Base-by-base conservation (phyloP, 2,888 invertebrate species). In the Eristalis arbustorum region DNA sequence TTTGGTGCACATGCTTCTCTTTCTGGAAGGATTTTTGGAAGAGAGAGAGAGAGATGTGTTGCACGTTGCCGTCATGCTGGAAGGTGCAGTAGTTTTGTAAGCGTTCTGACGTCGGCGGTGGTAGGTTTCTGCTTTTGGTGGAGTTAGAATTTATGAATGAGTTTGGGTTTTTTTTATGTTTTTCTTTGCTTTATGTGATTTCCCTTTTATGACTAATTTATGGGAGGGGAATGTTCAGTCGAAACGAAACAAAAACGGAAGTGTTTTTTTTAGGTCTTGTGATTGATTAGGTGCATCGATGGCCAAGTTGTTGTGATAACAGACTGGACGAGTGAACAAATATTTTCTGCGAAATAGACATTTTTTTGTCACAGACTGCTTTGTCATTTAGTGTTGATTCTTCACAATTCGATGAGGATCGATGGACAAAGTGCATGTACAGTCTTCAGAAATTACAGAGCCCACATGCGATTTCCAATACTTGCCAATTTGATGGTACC, bases 121-220 rank as follows among this genome's bases (percentile, higher is more conserved):
- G 75, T 62, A 13, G 25, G 14, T 42, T 67, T 66, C 31, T 73
- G 67, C n/a, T 61, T 78, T 62, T 42, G 69, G 28, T 34, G 49
- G 68, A 57, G 57, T 49, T 61, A 49, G 74, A 84, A 71, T 74
- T 66, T 62, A 71, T 84, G 84, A 84, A 84, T 84, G 76, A 84
- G 80, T 49, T 28, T 10, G 6, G 5, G 18, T 67, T 61, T 62
- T 71, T 61, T 74, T 37, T 63, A 1, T 25, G 25, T 3, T 25
- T n/a, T n/a, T n/a, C n/a, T n/a, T n/a, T n/a, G n/a, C n/a, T n/a
- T 14, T 4, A 3, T 13, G 14, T 5, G 22, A 4, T 6, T 5
- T 18, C n/a, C 49, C 4, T 49, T 49, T 49, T 49, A 18, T 18
- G 6, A 18, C 18, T 18, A 18, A 4, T 49, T 49, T 49, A 18